Conservation (phyloP, 2,888 invertebrate genomes). For the Chorisops tibialis region DNA sequence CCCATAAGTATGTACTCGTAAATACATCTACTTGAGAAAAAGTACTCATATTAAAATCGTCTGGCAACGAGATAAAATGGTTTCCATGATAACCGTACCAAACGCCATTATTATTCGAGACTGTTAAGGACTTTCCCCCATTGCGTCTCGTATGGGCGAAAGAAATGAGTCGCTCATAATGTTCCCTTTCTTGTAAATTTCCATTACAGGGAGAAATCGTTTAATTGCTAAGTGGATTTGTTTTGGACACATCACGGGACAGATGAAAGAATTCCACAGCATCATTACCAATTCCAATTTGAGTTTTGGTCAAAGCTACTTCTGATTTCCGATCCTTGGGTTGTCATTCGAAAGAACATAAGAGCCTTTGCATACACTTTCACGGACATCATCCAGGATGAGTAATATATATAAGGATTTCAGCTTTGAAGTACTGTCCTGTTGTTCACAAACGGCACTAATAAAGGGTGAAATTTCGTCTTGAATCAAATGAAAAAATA, state of each 20-base stretch:
- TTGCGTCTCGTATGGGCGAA: background rate
- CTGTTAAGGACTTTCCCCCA: background rate
- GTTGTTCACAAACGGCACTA: background rate
- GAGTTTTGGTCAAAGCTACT: conserved; percentile 12
- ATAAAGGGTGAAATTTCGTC: conserved; percentile 7
- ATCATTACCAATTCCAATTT: conserved; percentile 24
- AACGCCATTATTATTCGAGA: background rate
- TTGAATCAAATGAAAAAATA: background rate
- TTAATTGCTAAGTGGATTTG: conserved; percentile 26
- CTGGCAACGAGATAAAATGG: background rate
- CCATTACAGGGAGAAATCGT: conserved; percentile 9
- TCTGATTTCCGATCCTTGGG: conserved; percentile 29
- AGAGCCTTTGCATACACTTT: background rate
- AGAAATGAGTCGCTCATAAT: background rate
- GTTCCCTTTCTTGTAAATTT: conserved; percentile 16
- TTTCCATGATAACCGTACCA: conserved; percentile 12
- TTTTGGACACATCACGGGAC: conserved; percentile 23
- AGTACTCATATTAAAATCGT: background rate
- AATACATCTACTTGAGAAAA: conserved; percentile 19
- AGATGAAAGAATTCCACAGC: conserved; percentile 26
- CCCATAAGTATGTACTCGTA: no score
- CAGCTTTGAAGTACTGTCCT: no score
- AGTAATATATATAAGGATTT: no score
- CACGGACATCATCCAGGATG: no score
- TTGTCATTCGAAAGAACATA: conserved; percentile 25